These are phyloP conservation scores for Capreolus pygargus DNA, from an alignment of 2,113 vertebrate genomes.

Conservation along the genomic window DNA sequence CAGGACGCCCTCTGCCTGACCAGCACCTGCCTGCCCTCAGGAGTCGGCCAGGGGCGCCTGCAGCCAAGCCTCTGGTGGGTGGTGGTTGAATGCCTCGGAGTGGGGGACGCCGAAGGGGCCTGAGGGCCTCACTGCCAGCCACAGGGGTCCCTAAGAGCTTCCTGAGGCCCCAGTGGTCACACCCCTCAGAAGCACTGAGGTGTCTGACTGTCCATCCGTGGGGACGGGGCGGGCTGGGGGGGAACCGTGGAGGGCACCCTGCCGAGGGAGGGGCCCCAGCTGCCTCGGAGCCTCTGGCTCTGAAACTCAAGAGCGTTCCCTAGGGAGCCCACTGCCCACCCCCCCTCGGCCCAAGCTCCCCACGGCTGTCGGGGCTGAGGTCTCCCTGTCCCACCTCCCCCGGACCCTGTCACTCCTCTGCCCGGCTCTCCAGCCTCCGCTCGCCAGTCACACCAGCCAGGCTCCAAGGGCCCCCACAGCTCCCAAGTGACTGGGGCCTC, in stretches of 20 bases:
- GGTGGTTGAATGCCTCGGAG: background rate
- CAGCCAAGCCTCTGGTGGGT: constrained; percentile 82
- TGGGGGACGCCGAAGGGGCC: background rate
- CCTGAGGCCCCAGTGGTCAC: background rate
- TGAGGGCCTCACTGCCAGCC: fast-evolving
- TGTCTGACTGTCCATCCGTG: fast-evolving
- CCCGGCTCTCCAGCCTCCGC: background rate
- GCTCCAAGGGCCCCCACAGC: background rate
- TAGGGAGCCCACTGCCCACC: background rate
- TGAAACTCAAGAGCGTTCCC: background rate
- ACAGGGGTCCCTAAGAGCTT: background rate
- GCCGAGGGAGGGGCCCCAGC: background rate
- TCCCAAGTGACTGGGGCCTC: fast-evolving
- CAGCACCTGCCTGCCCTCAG: constrained; percentile 73
- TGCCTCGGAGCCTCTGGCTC: background rate
- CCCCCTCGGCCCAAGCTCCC: background rate
- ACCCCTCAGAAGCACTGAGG: background rate
- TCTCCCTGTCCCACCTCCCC: background rate
- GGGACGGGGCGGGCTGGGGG: background rate
- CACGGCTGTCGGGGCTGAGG: background rate
- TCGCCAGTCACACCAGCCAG: background rate
- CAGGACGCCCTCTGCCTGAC: constrained; percentile 29
- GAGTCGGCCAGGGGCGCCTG: constrained; percentile 78
- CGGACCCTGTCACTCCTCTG: background rate
- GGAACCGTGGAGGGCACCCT: background rate